These are phyloP conservation scores for Amphipoea oculea DNA, from an alignment of 2,888 invertebrate species.

Conservation along the genomic window DNA sequence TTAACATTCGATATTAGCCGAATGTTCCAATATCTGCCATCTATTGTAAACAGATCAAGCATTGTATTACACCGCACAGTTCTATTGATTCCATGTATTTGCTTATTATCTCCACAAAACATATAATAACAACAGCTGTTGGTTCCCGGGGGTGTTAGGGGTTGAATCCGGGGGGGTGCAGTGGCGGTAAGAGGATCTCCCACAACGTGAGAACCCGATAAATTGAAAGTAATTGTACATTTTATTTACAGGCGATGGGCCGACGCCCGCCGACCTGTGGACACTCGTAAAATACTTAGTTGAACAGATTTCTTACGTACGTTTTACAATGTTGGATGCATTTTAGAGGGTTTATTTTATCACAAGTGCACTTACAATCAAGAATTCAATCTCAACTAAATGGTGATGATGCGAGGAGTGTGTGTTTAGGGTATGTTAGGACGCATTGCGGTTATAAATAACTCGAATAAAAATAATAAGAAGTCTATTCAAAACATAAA, in stretches of 20 bases:
- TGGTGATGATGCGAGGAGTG: not conserved
- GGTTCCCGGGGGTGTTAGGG: not conserved
- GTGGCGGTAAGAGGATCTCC: not conserved
- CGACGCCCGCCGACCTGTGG: not conserved
- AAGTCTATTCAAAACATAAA: not conserved
- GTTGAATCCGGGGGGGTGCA: not conserved
- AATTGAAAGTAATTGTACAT: constrained; percentile 30
- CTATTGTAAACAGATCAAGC: constrained; percentile 24
- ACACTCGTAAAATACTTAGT: not conserved
- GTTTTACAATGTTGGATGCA: not conserved
- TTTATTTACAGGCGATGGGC: constrained; percentile 15
- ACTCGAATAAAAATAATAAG: not conserved
- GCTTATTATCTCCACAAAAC: constrained; percentile 31
- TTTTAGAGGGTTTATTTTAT: not conserved
- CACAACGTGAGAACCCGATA: constrained; percentile 9
- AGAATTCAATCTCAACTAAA: not conserved
- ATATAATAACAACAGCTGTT: constrained; percentile 32
- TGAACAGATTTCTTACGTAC: not conserved
- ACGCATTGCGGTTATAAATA: not conserved
- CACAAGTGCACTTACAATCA: not conserved
- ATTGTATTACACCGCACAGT: not conserved
- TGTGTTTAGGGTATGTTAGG: not conserved
- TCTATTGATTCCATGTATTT: constrained; percentile 17
- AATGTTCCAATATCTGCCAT: constrained; percentile 8
- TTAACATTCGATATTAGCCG: not conserved